phyloP scores from a whole-genome alignment of 2,113 vertebrate species.

The Scortum barcoo region DNA sequence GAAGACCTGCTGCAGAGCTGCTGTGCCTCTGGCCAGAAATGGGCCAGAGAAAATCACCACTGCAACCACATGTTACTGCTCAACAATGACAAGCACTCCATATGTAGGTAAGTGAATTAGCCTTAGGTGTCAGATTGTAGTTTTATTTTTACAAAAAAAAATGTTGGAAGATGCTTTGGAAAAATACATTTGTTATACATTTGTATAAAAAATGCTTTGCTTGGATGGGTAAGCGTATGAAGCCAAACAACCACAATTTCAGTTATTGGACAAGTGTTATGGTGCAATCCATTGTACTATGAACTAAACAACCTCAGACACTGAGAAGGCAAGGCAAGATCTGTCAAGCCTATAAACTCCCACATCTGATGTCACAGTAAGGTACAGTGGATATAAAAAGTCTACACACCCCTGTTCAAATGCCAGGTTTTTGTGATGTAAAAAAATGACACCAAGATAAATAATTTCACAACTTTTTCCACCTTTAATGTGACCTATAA shows the following conservation, averaged over 20 bases:
- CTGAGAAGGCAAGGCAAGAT: too few relatives aligned
- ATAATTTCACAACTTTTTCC: too few relatives aligned
- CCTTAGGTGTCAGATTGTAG: too few relatives aligned
- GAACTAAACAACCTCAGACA: too few relatives aligned
- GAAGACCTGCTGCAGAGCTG: slow-evolving; percentile 89
- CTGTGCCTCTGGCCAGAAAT: slow-evolving; percentile 90
- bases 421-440: too few relatives aligned
- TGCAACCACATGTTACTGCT: slow-evolving; percentile 86
- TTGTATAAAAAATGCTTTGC: neutral
- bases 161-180: neutral
- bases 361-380: too few relatives aligned
- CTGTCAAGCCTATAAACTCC: too few relatives aligned
- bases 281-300: too few relatives aligned
- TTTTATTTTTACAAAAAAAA: neutral
- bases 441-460: too few relatives aligned
- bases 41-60: slow-evolving; percentile 88
- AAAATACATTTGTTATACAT: neutral
- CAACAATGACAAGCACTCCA: slow-evolving; percentile 74
- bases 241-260: neutral
- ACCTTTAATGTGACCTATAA: too few relatives aligned
- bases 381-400: too few relatives aligned
- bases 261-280: neutral
- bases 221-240: neutral
- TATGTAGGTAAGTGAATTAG: slow-evolving; percentile 88
- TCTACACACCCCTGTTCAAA: too few relatives aligned